Conservation (phyloP, 2,888 invertebrate genomes). For the Tipula vernalis region DNA sequence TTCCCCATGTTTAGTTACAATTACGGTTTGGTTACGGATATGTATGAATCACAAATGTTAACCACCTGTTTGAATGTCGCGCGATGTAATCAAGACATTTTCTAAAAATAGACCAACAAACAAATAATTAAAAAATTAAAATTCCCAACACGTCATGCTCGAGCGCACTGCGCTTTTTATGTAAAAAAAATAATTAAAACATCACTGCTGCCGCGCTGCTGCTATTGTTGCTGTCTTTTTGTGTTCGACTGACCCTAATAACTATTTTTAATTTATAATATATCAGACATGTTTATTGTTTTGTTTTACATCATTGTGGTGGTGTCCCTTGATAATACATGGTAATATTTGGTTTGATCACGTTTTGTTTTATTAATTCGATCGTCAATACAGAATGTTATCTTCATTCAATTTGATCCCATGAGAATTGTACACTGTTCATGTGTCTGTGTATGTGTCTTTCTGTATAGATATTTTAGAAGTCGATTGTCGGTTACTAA, state of each 20-base stretch:
- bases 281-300: neutral
- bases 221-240: too few species aligned
- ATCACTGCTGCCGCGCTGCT: neutral
- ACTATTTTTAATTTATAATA: neutral
- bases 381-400: neutral
- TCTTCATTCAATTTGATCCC: neutral
- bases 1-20: too few species aligned
- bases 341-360: neutral
- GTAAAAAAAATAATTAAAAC: neutral
- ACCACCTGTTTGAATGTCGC: neutral
- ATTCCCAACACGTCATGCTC: neutral
- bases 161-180: neutral
- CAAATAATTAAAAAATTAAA: neutral
- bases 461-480: neutral
- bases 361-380: neutral
- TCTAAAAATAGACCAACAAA: neutral
- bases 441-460: neutral
- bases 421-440: neutral
- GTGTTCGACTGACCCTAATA: neutral
- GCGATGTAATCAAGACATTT: neutral
- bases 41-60: neutral
- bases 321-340: neutral
- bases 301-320: neutral
- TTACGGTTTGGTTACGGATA: too few species aligned
- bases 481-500: neutral